Conservation (phyloP, 2,797 vertebrate species). For the Holocentrus rufus region DNA sequence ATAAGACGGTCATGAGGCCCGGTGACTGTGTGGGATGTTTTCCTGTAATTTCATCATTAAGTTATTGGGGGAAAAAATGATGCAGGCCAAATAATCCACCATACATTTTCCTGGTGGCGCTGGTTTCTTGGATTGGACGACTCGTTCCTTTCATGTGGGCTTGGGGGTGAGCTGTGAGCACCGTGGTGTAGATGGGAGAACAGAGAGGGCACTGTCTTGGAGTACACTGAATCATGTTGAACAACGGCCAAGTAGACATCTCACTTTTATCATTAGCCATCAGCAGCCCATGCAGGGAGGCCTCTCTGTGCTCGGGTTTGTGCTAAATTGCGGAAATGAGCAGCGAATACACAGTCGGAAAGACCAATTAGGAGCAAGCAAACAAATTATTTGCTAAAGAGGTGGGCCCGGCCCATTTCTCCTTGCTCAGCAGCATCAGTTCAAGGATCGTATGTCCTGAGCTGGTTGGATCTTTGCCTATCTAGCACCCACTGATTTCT, state of each 20-base stretch:
- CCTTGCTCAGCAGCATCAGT: conserved; percentile 13
- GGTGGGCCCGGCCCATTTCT: conserved; percentile 9
- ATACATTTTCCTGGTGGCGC: not conserved
- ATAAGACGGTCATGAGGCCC: too few species aligned
- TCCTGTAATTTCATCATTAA: too few species aligned
- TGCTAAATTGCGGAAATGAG: conserved; percentile 62
- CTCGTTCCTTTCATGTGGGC: conserved; percentile 23
- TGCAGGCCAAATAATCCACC: not conserved
- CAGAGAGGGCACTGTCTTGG: conserved; percentile 57
- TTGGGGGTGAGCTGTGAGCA: conserved; percentile 30
- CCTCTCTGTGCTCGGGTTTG: conserved; percentile 47
- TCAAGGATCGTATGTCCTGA: conserved; percentile 2
- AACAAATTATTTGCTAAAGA: conserved; percentile 50
- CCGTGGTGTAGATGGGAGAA: conserved; percentile 32
- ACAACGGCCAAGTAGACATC: conserved; percentile 50
- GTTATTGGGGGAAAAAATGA: too few species aligned
- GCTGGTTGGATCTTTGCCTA: conserved; percentile 14
- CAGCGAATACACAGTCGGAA: conserved; percentile 53
- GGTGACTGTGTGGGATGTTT: too few species aligned
- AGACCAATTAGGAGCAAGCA: conserved; percentile 53
- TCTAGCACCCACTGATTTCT: conserved; percentile 12
- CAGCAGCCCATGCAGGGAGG: conserved; percentile 30
- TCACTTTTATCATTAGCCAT: conserved; percentile 62
- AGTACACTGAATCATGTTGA: conserved; percentile 59
- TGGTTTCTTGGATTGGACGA: not conserved